A percentile compares a stretch with the other conserved stretches of the same genome.
phyloP scores from a whole-genome alignment of 2,888 invertebrate genomes.

The Protophormia terraenovae region DNA sequence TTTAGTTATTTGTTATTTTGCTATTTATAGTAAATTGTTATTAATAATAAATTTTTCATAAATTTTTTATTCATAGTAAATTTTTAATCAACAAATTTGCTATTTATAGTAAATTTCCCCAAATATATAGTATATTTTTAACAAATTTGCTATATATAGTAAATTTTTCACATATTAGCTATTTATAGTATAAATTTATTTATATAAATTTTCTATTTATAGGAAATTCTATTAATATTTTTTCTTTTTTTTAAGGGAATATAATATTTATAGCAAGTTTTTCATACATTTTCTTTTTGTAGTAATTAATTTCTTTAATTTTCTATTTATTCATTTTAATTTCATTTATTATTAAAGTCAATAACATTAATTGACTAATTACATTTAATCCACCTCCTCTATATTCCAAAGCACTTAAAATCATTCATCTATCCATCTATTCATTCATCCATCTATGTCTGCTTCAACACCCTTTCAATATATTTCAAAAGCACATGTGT shows the following conservation, averaged over 20 bases:
- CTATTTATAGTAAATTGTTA: background rate
- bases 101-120: background rate
- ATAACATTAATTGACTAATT: slow-evolving; percentile 67
- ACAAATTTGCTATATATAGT: background rate
- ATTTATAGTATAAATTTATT: too few species aligned
- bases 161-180: too few species aligned
- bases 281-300: background rate
- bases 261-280: background rate
- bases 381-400: slow-evolving; percentile 47
- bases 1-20: too few species aligned
- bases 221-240: background rate
- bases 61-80: too few species aligned
- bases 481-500: slow-evolving; percentile 67
- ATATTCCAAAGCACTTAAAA: slow-evolving; percentile 52
- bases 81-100: background rate
- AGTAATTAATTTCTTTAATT: too few species aligned
- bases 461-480: slow-evolving; percentile 76
- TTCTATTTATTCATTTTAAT: background rate
- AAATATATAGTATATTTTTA: too few species aligned
- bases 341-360: slow-evolving; percentile 60
- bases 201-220: background rate
- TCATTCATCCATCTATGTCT: slow-evolving; percentile 57
- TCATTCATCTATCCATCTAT: slow-evolving; percentile 35
- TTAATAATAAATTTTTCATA: background rate
- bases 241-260: background rate